Conservation (phyloP, 2,797 vertebrate species). For the Microchirus variegatus region DNA sequence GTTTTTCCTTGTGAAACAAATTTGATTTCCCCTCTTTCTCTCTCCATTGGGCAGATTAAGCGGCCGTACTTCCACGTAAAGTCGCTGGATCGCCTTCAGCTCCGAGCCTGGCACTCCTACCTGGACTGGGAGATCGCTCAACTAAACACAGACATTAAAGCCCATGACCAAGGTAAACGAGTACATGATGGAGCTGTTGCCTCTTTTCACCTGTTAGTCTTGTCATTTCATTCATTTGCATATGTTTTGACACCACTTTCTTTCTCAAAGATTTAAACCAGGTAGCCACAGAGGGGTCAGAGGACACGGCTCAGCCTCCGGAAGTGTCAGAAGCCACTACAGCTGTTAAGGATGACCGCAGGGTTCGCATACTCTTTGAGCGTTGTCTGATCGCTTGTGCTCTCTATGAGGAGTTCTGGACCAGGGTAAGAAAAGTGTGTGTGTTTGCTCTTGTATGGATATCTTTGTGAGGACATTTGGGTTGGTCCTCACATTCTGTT, state of each 20-base stretch:
- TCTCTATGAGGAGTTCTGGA: conserved; percentile 90
- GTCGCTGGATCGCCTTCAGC: conserved; percentile 83
- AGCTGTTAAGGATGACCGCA: conserved; percentile 63
- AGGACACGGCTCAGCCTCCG: conserved; percentile 33
- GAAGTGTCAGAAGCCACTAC: conserved; percentile 27
- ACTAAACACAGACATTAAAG: conserved; percentile 51
- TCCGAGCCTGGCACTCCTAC: conserved; percentile 86
- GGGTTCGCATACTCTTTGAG: conserved; percentile 85
- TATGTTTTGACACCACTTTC: conserved; percentile 4
- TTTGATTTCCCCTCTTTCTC: not conserved
- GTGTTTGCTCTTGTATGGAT: not conserved
- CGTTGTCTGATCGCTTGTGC: conserved; percentile 89
- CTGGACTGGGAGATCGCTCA: conserved; percentile 85
- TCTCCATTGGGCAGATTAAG: conserved; percentile 79
- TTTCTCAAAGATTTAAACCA: conserved; percentile 55
- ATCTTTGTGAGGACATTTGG: too few species aligned
- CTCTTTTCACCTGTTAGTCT: not conserved
- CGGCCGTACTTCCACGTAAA: conserved; percentile 88
- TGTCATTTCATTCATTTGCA: not conserved
- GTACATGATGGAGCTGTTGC: not conserved
- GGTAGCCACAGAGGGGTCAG: conserved; percentile 64
- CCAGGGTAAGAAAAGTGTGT: conserved; percentile 73
- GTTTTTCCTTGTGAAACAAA: not conserved
- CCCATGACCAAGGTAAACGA: conserved; percentile 44
- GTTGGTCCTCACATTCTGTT: too few species aligned